phyloP scores from a whole-genome alignment of 2,888 invertebrate genomes.

The Dendrolimus houi region DNA sequence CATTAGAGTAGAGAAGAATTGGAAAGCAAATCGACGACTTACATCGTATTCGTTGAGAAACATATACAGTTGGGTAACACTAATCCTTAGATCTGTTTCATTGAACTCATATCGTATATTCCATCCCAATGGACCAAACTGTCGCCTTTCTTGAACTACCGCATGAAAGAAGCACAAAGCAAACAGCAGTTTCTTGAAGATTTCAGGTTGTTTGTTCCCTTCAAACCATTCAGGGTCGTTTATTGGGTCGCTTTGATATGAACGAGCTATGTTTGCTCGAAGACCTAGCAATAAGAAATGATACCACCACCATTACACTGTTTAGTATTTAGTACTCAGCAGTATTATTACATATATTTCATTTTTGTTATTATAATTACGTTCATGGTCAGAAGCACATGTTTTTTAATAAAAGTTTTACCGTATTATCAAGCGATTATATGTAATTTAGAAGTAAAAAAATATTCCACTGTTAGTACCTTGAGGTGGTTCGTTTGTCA shows the following conservation, averaged over 20 bases:
- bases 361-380: too few species aligned
- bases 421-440: too few species aligned
- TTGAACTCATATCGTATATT: slow-evolving; percentile 97
- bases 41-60: slow-evolving; percentile 88
- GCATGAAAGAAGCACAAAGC: slow-evolving; percentile 97
- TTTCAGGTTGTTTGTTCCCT: slow-evolving; percentile 82
- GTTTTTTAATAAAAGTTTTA: too few species aligned
- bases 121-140: slow-evolving; percentile 96
- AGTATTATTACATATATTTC: too few species aligned
- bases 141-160: slow-evolving; percentile 90
- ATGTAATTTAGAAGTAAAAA: too few species aligned
- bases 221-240: slow-evolving; percentile 93
- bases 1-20: too few species aligned
- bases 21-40: slow-evolving; percentile 17
- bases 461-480: slow-evolving; percentile 50
- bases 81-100: slow-evolving; percentile 94
- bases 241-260: slow-evolving; percentile 91
- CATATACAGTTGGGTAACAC: slow-evolving; percentile 91
- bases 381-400: too few species aligned
- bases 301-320: too few species aligned
- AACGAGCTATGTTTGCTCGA: slow-evolving; percentile 89
- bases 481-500: slow-evolving; percentile 97
- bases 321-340: too few species aligned
- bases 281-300: slow-evolving; percentile 48
- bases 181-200: slow-evolving; percentile 91